Conservation (phyloP, 2,113 vertebrate species). For the Speoplatyrhinus poulsoni region DNA sequence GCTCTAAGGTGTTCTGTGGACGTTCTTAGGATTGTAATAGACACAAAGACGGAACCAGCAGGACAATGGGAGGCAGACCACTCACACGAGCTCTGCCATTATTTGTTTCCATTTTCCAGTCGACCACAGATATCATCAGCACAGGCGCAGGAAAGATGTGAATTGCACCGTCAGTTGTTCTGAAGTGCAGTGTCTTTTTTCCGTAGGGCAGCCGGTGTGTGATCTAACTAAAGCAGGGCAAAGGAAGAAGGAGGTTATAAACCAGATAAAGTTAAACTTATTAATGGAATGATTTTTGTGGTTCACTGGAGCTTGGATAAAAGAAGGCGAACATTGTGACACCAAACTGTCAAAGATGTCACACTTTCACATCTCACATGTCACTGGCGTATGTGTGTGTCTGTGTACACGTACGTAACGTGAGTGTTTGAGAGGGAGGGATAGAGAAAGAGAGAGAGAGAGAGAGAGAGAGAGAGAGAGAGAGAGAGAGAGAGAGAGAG, state of each 20-base stretch:
- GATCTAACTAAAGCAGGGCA: constrained; percentile 62
- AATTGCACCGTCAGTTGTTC: constrained; percentile 7
- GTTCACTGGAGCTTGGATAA: constrained; percentile 60
- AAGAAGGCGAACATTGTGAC: constrained; percentile 62
- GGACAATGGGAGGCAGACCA: too few relatives aligned
- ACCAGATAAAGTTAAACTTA: constrained; percentile 69
- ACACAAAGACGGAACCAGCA: too few relatives aligned
- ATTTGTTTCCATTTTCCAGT: neutral
- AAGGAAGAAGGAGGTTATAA: constrained; percentile 63
- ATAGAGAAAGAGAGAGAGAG: constrained; percentile 6
- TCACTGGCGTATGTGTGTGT: constrained; percentile 20
- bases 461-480: neutral
- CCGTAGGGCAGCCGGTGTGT: neutral
- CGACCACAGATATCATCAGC: neutral
- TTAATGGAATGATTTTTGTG: constrained; percentile 67
- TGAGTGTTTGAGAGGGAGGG: constrained; percentile 2
- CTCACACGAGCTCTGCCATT: too few relatives aligned
- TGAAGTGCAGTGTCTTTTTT: constrained; percentile 7
- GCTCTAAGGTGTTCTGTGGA: too few relatives aligned
- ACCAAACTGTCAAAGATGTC: constrained; percentile 84
- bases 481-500: constrained; percentile 5
- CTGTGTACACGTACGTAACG: constrained; percentile 13
- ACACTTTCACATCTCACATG: constrained; percentile 68
- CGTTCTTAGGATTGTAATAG: too few relatives aligned
- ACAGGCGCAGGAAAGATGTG: neutral